phyloP scores from a whole-genome alignment of 2,113 vertebrate genomes.

The Sinocyclocheilus rhinocerous region DNA sequence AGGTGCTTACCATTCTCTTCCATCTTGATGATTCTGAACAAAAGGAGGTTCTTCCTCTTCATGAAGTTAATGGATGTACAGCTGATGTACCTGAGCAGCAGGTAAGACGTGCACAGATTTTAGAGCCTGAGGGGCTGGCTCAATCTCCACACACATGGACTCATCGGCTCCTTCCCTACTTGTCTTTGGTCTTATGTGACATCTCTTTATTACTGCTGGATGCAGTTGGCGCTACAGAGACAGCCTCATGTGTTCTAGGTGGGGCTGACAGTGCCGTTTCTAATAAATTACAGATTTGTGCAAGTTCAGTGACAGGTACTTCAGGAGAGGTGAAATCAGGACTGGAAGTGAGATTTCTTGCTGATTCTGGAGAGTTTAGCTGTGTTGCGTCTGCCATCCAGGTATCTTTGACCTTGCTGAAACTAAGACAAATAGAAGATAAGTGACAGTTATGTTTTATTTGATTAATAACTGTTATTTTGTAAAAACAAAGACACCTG shows the following conservation, averaged over 20 bases:
- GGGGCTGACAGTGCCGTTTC: neutral
- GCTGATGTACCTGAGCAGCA: constrained; percentile 8
- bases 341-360: neutral
- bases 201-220: constrained; percentile 16
- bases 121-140: constrained; percentile 2
- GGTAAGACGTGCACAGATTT: constrained; percentile 1
- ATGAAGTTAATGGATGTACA: constrained; percentile 68
- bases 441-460: neutral
- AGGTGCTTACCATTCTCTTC: constrained; percentile 61
- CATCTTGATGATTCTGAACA: constrained; percentile 69
- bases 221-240: neutral
- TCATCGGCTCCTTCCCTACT: constrained; percentile 23
- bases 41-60: constrained; percentile 61
- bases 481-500: neutral
- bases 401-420: neutral
- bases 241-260: neutral
- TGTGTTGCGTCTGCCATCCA: neutral
- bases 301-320: neutral
- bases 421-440: neutral
- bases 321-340: neutral
- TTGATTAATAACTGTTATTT: neutral
- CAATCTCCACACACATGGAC: constrained; percentile 4
- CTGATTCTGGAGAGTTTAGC: constrained; percentile 4
- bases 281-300: constrained; percentile 37
- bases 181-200: constrained; percentile 13